Percentiles rank a stretch among this genome's conserved stretches.
Evolutionary conservation across 2,113 vertebrate species (phyloP).

Genomic region (Spilogale gracilis): DNA sequence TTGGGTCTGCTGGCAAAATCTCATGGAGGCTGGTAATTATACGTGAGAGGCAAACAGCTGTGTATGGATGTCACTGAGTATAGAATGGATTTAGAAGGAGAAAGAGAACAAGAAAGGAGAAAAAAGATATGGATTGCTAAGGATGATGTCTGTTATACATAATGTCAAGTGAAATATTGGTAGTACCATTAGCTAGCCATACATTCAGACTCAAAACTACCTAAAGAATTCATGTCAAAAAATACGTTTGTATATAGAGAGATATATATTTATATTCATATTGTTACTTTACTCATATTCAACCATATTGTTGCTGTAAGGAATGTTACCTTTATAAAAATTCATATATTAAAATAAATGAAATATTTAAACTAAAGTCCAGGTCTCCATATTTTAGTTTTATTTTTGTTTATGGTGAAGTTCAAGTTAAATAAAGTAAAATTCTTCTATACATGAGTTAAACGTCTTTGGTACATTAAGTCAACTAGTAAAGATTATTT

Average conservation of each 20-base stretch:
- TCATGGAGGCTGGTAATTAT: constrained; percentile 43
- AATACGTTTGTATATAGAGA: not conserved
- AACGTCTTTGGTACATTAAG: not conserved
- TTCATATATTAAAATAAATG: constrained; percentile 19
- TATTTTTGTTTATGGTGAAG: not conserved
- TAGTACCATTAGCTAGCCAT: constrained; percentile 36
- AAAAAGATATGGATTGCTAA: constrained; percentile 9
- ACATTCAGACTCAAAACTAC: constrained; percentile 22
- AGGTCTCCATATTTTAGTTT: constrained; percentile 34
- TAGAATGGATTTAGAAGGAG: constrained; percentile 55
- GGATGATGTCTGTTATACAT: constrained; percentile 1
- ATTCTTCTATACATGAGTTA: not conserved
- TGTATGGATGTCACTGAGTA: constrained; percentile 15
- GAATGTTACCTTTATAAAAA: constrained; percentile 5
- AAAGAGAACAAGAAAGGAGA: constrained; percentile 19
- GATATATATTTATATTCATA: not conserved
- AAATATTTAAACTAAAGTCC: not conserved
- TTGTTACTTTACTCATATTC: constrained; percentile 34
- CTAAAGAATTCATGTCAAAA: not conserved
- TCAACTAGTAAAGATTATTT: constrained; percentile 17
- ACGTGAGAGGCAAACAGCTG: constrained; percentile 39
- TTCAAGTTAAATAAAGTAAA: constrained; percentile 37
- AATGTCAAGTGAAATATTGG: constrained; percentile 45
- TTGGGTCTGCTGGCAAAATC: not conserved
- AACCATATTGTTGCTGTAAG: constrained; percentile 19